phyloP scores from a whole-genome alignment of 2,113 vertebrate species.

The Muntiacus muntjak region DNA sequence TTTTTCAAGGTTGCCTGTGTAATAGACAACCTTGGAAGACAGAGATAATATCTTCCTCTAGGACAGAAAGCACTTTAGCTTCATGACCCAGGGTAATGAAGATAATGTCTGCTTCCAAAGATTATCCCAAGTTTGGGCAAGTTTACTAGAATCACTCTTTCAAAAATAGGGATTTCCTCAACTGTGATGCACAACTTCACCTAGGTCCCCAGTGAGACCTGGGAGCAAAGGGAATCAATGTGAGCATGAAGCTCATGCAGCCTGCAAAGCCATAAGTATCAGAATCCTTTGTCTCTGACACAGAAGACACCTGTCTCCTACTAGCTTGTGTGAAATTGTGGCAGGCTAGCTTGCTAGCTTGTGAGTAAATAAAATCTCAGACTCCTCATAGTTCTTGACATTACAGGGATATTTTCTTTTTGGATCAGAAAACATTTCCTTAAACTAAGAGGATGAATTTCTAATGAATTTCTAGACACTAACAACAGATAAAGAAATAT shows the following conservation, averaged over 20 bases:
- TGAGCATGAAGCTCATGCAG: background rate
- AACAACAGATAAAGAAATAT: background rate
- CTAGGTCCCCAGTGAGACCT: background rate
- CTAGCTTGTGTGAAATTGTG: background rate
- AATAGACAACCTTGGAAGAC: background rate
- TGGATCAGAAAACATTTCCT: background rate
- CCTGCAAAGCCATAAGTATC: background rate
- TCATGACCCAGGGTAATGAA: background rate
- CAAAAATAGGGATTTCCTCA: background rate
- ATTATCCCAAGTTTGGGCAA: background rate
- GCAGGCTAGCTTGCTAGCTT: background rate
- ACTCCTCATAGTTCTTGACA: background rate
- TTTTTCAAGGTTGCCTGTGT: background rate
- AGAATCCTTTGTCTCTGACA: background rate
- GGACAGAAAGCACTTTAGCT: background rate
- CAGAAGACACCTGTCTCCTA: background rate
- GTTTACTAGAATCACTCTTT: background rate
- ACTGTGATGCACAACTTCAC: background rate
- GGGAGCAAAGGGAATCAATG: background rate
- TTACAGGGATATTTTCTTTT: background rate
- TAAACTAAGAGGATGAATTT: background rate
- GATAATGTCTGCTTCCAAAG: background rate
- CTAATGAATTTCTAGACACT: background rate
- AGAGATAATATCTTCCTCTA: background rate
- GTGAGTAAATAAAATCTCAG: background rate